Percentiles rank a stretch among this genome's conserved stretches.
Conservation (phyloP, 2,888 invertebrate genomes). For the Slavum lentiscoides region DNA sequence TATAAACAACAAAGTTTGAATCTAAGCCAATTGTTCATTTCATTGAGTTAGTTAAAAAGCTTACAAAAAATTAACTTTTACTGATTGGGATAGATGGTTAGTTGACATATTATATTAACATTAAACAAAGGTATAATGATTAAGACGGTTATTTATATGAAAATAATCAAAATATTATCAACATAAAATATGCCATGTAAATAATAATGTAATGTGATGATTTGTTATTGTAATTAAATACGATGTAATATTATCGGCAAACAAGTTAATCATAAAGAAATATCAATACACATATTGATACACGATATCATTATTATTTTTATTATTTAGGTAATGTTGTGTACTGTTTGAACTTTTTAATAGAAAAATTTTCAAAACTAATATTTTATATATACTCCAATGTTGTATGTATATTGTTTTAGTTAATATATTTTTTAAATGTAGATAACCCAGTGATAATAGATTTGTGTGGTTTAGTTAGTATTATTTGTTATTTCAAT, state of each 20-base stretch:
- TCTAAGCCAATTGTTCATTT: slow-evolving; percentile 6
- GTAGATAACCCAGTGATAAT: background rate
- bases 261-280: background rate
- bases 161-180: background rate
- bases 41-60: background rate
- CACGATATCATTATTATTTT: background rate
- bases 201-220: slow-evolving; percentile 1
- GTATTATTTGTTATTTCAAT: slow-evolving; percentile 4
- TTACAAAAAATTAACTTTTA: too few relatives aligned
- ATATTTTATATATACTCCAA: background rate
- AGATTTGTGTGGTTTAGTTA: background rate
- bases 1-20: slow-evolving; percentile 1
- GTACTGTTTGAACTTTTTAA: background rate
- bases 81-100: too few relatives aligned
- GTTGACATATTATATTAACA: too few relatives aligned
- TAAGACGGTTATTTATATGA: background rate
- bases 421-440: background rate
- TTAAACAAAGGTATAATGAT: too few relatives aligned
- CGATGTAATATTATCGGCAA: background rate
- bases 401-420: background rate
- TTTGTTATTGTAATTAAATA: slow-evolving; percentile 17
- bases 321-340: background rate
- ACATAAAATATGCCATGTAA: background rate
- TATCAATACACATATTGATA: slow-evolving; percentile 11
- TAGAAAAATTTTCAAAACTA: background rate